Evolutionary conservation across 2,888 invertebrate genomes (phyloP), one percentile per base, ranked within the genome.

Genomic region (Eupithecia centaureata): DNA sequence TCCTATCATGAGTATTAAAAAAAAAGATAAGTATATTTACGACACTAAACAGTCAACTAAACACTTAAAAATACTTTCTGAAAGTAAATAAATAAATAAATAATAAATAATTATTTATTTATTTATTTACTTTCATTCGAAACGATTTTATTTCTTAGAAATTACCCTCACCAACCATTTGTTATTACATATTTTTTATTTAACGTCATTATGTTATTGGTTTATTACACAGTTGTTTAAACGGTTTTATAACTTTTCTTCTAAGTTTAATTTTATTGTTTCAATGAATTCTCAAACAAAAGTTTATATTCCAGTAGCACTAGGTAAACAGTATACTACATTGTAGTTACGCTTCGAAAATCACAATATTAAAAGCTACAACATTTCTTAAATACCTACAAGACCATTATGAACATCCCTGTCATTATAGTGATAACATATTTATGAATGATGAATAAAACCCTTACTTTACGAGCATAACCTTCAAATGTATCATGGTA

Each of bases 361-460:
- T 70, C 68, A 66, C 52, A 15, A 28, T 28, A 54, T 5, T 62
- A 63, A 57, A 70, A 22, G 47, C 22, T 42, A 42, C 47, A 22
- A 74, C 52, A 75, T 70, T 72, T 65, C 67, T 75, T 59, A 52
- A 58, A 59, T 62, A 59, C 47, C 22, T 47, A 47, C 22, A 10
- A 22, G 63, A 61, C 61, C 63, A 47, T 61, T 54, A 74, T 70
- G 66, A 70, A 67, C 57, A 65, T 28, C 61, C 59, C 51, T 68
- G 63, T 60, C 65, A 69, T 69, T 66, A 67, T 71, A 64, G 63
- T 75, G 75, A 76, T 72, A 67, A 71, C 74, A 71, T 78, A 76
- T 79, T 79, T 80, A 79, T 78, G 72, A 73, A 80, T 79, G 63
- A 68, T 74, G 68, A 75, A 84, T 85, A 86, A 84, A 84, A 66